Evolutionary conservation across 2,888 invertebrate genomes (phyloP).

Genomic region (Trachelus stipa): DNA sequence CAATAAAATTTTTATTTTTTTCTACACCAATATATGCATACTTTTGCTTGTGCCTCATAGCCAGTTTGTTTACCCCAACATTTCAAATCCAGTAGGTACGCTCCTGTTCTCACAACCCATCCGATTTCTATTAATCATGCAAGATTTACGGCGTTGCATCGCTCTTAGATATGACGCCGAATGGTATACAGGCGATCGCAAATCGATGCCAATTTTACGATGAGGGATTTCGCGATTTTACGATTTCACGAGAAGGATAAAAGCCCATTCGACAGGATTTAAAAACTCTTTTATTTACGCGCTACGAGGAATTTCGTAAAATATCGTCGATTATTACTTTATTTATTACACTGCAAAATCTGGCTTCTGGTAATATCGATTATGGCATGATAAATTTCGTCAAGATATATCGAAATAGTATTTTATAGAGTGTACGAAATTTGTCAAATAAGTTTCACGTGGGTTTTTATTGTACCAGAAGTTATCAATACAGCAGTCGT

Average conservation of each 20-base stretch:
- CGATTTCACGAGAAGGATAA: neutral
- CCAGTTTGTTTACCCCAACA: neutral
- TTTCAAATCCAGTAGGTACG: neutral
- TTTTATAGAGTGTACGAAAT: neutral
- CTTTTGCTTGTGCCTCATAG: neutral
- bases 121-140: neutral
- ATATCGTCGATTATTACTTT: neutral
- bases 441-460: neutral
- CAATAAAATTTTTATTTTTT: neutral
- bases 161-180: neutral
- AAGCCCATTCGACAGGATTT: neutral
- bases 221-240: neutral
- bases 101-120: neutral
- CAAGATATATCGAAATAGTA: neutral
- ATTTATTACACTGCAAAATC: neutral
- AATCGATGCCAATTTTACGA: neutral
- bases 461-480: neutral
- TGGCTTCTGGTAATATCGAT: neutral
- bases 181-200: neutral
- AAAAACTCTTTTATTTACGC: neutral
- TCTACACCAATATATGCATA: neutral
- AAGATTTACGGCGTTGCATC: neutral
- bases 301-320: neutral
- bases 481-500: neutral
- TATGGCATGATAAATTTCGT: neutral